Conservation (phyloP, 2,113 vertebrate genomes). For the Platichthys flesus region DNA sequence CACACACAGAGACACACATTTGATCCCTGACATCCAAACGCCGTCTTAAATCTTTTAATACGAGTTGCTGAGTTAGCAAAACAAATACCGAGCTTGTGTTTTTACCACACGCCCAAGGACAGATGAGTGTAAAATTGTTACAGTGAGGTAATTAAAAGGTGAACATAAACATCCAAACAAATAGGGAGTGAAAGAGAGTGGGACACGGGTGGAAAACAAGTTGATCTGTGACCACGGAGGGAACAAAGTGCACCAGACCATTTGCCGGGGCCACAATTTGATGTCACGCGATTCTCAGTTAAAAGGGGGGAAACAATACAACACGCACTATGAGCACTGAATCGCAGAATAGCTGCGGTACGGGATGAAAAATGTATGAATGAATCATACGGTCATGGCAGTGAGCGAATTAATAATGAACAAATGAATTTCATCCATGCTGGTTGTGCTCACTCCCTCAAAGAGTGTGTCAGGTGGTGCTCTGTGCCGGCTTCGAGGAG, state of each 20-base stretch:
- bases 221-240: not conserved
- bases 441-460: slow-evolving; percentile 30
- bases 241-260: slow-evolving; percentile 16
- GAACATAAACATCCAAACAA: slow-evolving; percentile 12
- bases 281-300: slow-evolving; percentile 1
- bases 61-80: not conserved
- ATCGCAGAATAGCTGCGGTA: slow-evolving; percentile 51
- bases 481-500: not conserved
- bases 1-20: not conserved
- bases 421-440: slow-evolving; percentile 43
- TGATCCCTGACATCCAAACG: not conserved
- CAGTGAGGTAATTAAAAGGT: slow-evolving; percentile 45
- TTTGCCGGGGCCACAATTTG: slow-evolving; percentile 18
- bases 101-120: slow-evolving; percentile 48
- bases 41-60: not conserved
- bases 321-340: slow-evolving; percentile 31
- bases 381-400: slow-evolving; percentile 58
- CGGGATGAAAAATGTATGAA: slow-evolving; percentile 64
- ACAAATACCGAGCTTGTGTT: slow-evolving; percentile 46
- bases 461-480: slow-evolving; percentile 29
- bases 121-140: slow-evolving; percentile 5
- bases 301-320: slow-evolving; percentile 10
- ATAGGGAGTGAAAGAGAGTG: not conserved
- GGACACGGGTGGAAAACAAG: not conserved
- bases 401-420: slow-evolving; percentile 68